Conservation (phyloP, 2,888 invertebrate species). For the Catocala sponsa region DNA sequence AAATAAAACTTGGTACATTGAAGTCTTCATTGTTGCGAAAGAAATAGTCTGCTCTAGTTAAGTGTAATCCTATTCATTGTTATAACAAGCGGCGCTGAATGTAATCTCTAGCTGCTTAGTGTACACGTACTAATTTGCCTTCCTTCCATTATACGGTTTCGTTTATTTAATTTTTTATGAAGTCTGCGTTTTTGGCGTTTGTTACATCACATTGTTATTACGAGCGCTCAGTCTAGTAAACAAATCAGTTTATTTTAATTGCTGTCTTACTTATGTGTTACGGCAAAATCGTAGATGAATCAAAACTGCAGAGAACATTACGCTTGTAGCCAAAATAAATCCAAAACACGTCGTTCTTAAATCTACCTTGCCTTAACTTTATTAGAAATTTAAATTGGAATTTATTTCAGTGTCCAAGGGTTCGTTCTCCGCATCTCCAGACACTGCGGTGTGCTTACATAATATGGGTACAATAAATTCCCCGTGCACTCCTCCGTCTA, state of each 20-base stretch:
- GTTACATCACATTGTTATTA: constrained; percentile 26
- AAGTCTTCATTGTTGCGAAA: constrained; percentile 29
- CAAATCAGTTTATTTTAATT: constrained; percentile 39
- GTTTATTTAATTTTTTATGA: constrained; percentile 23
- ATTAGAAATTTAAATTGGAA: neutral
- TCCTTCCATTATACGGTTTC: constrained; percentile 11
- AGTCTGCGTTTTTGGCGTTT: constrained; percentile 25
- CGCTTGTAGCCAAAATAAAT: constrained; percentile 20
- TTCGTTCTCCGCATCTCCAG: constrained; percentile 18
- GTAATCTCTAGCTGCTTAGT: constrained; percentile 23
- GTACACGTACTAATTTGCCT: constrained; percentile 12
- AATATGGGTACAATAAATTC: constrained; percentile 49
- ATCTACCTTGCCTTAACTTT: neutral
- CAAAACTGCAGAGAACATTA: constrained; percentile 30
- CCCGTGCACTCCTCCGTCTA: constrained; percentile 57
- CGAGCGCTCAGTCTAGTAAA: constrained; percentile 28
- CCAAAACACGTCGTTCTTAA: neutral
- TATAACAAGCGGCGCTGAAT: constrained; percentile 19
- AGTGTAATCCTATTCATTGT: constrained; percentile 23
- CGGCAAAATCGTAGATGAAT: constrained; percentile 36
- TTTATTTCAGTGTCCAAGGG: neutral
- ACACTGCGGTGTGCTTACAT: constrained; percentile 26
- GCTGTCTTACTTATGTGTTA: constrained; percentile 37
- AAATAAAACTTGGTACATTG: constrained; percentile 36
- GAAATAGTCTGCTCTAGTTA: constrained; percentile 22